Percentiles rank a stretch among this genome's conserved stretches.
Conservation (phyloP, 2,797 vertebrate species). For the Odontamblyopus rebecca region DNA sequence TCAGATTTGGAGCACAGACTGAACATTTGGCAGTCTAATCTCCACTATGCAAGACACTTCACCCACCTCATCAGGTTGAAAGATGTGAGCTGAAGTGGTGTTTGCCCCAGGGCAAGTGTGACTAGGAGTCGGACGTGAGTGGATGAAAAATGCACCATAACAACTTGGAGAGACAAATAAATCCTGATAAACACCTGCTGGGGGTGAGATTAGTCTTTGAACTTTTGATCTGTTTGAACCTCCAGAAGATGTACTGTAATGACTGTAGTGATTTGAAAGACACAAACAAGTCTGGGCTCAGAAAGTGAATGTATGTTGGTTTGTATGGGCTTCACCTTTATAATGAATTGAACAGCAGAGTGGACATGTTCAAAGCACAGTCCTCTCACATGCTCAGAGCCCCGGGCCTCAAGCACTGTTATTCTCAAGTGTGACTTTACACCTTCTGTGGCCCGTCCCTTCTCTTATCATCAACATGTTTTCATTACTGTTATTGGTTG, state of each 20-base stretch:
- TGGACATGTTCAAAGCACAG: neutral
- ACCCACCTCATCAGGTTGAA: too few species aligned
- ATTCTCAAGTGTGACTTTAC: neutral
- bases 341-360: neutral
- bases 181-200: neutral
- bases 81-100: too few species aligned
- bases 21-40: too few species aligned
- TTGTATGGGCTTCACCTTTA: neutral
- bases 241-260: neutral
- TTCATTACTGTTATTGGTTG: neutral
- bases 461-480: neutral
- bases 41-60: neutral
- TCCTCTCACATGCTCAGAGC: neutral
- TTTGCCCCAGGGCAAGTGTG: too few species aligned
- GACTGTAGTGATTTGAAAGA: neutral
- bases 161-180: too few species aligned
- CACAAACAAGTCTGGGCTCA: neutral
- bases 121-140: too few species aligned
- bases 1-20: too few species aligned
- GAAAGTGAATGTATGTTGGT: neutral
- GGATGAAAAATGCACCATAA: too few species aligned
- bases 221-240: neutral
- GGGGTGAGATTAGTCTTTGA: neutral
- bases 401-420: neutral
- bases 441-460: neutral